Evolutionary conservation across 2,888 invertebrate species (phyloP).

Genomic region (Dasysyrphus tricinctus): DNA sequence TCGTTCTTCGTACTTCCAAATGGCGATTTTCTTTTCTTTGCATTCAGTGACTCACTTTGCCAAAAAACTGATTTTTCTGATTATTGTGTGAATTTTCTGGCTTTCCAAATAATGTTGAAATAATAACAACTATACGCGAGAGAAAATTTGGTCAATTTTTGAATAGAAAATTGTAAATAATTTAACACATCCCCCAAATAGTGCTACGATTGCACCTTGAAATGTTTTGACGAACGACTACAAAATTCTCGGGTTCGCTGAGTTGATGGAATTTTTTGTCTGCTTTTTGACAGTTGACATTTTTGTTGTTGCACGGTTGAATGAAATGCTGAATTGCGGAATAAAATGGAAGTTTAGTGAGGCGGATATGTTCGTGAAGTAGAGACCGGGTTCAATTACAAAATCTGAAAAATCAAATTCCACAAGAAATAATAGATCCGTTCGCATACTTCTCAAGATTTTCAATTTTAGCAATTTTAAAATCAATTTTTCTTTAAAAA

Average conservation of each 20-base stretch:
- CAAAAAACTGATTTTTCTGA: constrained; percentile 7
- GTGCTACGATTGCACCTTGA: constrained; percentile 61
- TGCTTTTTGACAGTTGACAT: constrained; percentile 62
- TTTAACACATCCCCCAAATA: constrained; percentile 48
- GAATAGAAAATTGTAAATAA: constrained; percentile 24
- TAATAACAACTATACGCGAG: not conserved
- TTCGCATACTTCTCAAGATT: too few species aligned
- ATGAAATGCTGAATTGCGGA: constrained; percentile 55
- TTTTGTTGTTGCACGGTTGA: constrained; percentile 32
- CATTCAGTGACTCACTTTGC: constrained; percentile 60
- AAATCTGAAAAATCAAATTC: too few species aligned
- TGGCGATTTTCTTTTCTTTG: constrained; percentile 67
- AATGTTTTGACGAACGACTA: constrained; percentile 65
- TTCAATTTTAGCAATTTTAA: too few species aligned
- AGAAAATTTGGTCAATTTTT: constrained; percentile 26
- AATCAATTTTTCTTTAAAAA: too few species aligned
- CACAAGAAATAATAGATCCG: too few species aligned
- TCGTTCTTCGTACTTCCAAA: constrained; percentile 55
- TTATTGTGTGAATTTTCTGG: not conserved
- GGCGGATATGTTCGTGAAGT: constrained; percentile 47
- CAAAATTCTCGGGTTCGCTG: constrained; percentile 55
- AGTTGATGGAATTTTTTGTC: constrained; percentile 50
- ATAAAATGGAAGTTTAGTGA: constrained; percentile 22
- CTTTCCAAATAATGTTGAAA: not conserved
- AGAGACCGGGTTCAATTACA: not conserved